Evolutionary conservation across 2,113 vertebrate species (phyloP).

Genomic region (Oreotrochilus melanogaster): DNA sequence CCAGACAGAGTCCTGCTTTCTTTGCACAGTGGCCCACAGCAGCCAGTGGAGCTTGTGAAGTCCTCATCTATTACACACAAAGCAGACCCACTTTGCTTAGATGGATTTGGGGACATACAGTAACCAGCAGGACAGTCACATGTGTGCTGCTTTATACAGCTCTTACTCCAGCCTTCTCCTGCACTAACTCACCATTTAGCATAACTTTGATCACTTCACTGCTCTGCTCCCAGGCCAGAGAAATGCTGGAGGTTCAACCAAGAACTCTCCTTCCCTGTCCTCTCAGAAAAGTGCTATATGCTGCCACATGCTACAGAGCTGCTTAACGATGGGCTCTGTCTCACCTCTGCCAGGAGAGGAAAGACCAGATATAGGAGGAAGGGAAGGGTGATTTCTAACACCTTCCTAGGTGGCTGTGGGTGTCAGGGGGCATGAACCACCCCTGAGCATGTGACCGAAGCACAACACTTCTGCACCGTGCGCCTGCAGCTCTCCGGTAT

Average conservation of each 20-base stretch:
- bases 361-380: not conserved
- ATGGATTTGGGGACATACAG: accelerated
- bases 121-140: not conserved
- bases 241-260: not conserved
- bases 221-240: not conserved
- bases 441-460: accelerated
- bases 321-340: not conserved
- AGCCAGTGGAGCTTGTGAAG: not conserved
- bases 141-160: not conserved
- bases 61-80: not conserved
- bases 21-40: not conserved
- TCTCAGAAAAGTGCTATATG: not conserved
- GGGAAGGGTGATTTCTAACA: not conserved
- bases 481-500: not conserved
- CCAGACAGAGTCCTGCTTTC: not conserved
- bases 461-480: accelerated
- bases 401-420: not conserved
- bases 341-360: not conserved
- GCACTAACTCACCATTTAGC: not conserved
- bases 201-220: not conserved
- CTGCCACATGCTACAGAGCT: not conserved
- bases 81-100: not conserved
- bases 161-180: not conserved
- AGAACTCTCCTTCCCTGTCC: not conserved
- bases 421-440: accelerated